Evolutionary conservation across 2,113 vertebrate genomes (phyloP).

Genomic region (Otis tarda): DNA sequence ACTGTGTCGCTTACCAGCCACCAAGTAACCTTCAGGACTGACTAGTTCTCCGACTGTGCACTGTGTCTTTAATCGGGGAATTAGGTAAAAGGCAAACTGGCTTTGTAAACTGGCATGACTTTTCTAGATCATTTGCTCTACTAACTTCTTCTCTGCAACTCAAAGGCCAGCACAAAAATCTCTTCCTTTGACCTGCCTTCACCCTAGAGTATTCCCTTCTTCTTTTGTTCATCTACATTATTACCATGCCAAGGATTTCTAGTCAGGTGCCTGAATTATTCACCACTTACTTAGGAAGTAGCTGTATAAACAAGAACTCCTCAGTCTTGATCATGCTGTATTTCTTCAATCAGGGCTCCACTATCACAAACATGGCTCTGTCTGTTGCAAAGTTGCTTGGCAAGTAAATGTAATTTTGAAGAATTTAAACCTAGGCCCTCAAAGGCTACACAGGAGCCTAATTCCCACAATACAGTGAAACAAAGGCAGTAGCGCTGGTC

Average conservation of each 20-base stretch:
- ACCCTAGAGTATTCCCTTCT: neutral
- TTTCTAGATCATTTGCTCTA: neutral
- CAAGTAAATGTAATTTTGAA: neutral
- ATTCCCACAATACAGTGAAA: neutral
- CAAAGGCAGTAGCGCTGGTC: neutral
- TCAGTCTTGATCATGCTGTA: neutral
- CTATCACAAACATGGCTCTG: neutral
- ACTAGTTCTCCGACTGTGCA: neutral
- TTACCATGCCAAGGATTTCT: neutral
- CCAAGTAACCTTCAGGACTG: neutral
- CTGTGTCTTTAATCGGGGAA: neutral
- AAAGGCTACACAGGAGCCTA: fast-evolving
- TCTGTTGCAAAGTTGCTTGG: neutral
- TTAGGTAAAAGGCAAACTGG: neutral
- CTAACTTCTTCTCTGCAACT: neutral
- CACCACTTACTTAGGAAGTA: neutral
- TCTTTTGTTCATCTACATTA: neutral
- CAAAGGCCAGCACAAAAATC: neutral
- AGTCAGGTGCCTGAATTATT: neutral
- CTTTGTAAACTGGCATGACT: neutral
- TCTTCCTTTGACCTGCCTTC: neutral
- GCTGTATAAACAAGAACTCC: neutral
- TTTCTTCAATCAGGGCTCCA: neutral
- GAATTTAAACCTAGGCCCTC: neutral
- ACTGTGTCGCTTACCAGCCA: neutral